Conservation (phyloP, 1,140 invertebrate species). For the Linepithema humile region DNA sequence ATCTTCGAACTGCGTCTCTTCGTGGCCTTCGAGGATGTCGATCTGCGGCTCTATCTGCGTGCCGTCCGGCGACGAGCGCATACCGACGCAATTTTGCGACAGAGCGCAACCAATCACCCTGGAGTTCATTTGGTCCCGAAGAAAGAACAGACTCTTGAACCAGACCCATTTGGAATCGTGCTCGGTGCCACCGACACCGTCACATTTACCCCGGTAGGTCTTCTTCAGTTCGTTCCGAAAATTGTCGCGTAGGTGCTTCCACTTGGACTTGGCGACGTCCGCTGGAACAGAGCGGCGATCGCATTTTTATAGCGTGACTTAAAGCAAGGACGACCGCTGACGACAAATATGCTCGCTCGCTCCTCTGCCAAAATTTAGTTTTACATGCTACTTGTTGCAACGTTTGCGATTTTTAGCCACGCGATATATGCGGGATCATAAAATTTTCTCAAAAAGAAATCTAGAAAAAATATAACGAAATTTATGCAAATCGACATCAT, state of each 20-base stretch:
- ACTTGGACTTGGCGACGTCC: conserved; percentile 77
- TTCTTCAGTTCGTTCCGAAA: conserved; percentile 77
- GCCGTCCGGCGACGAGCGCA: conserved; percentile 70
- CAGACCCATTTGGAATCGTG: conserved; percentile 79
- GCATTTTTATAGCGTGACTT: background rate
- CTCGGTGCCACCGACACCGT: conserved; percentile 65
- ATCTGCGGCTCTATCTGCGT: conserved; percentile 77
- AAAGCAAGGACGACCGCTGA: too few species aligned
- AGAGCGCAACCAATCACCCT: conserved; percentile 72
- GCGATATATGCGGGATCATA: too few species aligned
- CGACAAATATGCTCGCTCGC: too few species aligned
- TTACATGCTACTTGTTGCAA: background rate
- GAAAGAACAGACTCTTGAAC: conserved; percentile 75
- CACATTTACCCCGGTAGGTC: conserved; percentile 73
- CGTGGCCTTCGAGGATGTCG: conserved; percentile 74
- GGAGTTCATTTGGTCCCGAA: conserved; percentile 77
- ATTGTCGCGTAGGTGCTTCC: conserved; percentile 77
- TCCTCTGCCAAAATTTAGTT: too few species aligned
- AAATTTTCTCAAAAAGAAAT: too few species aligned
- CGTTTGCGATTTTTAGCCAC: too few species aligned
- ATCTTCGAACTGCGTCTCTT: conserved; percentile 74
- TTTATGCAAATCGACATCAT: too few species aligned
- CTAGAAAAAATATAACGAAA: too few species aligned
- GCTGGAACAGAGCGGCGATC: conserved; percentile 60
- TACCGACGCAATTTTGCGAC: conserved; percentile 65